These are phyloP conservation scores for Pseudanteris insignis DNA, from an alignment of 2,888 invertebrate genomes.

Conservation along the genomic window DNA sequence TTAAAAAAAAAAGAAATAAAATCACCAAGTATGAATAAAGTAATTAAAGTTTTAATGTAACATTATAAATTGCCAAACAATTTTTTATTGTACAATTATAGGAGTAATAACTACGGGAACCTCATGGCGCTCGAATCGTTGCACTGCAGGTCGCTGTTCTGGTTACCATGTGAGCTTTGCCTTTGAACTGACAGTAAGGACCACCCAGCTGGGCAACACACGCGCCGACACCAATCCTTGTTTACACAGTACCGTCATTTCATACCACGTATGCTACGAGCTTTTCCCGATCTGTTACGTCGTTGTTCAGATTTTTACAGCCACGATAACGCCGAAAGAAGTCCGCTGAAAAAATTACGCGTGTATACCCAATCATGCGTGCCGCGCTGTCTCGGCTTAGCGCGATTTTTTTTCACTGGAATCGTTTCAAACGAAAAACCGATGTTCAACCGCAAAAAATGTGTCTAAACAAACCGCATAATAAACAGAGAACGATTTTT, in stretches of 20 bases:
- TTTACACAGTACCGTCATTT: constrained; percentile 65
- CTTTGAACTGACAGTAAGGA: constrained; percentile 45
- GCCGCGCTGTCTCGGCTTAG: neutral
- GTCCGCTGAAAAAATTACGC: neutral
- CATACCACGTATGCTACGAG: constrained; percentile 59
- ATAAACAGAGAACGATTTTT: neutral
- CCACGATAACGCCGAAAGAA: constrained; percentile 2
- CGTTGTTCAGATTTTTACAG: constrained; percentile 10
- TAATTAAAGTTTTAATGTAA: too few relatives aligned
- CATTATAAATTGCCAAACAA: too few relatives aligned
- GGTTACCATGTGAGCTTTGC: constrained; percentile 39
- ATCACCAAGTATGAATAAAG: too few relatives aligned
- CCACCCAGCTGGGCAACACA: constrained; percentile 64
- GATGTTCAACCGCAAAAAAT: too few relatives aligned
- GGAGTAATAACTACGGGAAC: too few relatives aligned
- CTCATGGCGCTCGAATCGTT: constrained; percentile 1
- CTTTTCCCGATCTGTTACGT: constrained; percentile 11
- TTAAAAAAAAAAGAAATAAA: too few relatives aligned
- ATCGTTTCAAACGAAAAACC: too few relatives aligned
- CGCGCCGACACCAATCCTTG: constrained; percentile 62
- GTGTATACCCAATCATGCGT: neutral
- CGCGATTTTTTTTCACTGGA: neutral
- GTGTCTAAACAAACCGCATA: too few relatives aligned
- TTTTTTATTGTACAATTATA: too few relatives aligned
- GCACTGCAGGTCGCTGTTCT: constrained; percentile 10